Conservation (phyloP, 2,797 vertebrate genomes). For the Sparus aurata region DNA sequence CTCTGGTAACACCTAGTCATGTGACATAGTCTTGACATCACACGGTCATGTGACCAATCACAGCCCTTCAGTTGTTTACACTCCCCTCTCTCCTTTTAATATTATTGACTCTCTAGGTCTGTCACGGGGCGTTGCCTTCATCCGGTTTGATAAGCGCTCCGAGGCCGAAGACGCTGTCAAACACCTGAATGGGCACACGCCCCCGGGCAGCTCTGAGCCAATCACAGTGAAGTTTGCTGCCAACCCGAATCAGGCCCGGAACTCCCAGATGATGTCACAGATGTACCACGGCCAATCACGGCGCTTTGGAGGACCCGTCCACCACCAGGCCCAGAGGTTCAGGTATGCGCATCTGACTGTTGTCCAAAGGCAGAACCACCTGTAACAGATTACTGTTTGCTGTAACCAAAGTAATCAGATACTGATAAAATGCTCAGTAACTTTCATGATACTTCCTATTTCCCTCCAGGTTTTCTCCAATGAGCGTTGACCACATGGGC, state of each 20-base stretch:
- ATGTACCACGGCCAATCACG: constrained; percentile 94
- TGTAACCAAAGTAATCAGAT: background rate
- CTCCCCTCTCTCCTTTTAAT: background rate
- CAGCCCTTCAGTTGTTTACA: too few species aligned
- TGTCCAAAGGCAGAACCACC: fast-evolving
- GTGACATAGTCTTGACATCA: too few species aligned
- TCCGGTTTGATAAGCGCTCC: constrained; percentile 95
- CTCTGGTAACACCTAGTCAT: constrained; percentile 64
- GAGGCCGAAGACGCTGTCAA: constrained; percentile 98
- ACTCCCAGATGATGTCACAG: constrained; percentile 94
- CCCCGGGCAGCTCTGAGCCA: constrained; percentile 93
- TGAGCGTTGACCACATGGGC: constrained; percentile 89
- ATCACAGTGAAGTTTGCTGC: constrained; percentile 99
- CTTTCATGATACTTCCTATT: background rate
- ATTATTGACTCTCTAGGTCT: constrained; percentile 84
- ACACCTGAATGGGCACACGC: constrained; percentile 95
- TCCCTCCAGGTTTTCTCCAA: constrained; percentile 74
- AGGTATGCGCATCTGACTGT: constrained; percentile 83
- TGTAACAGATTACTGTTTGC: background rate
- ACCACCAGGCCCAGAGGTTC: constrained; percentile 98
- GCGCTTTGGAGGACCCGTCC: constrained; percentile 94
- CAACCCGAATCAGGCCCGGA: constrained; percentile 96
- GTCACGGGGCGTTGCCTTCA: constrained; percentile 97
- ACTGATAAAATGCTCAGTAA: too few species aligned
- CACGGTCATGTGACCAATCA: background rate